Percentiles rank a stretch among this genome's conserved stretches.
Evolutionary conservation across 2,113 vertebrate species (phyloP).

Genomic region (Pedionomus torquatus): DNA sequence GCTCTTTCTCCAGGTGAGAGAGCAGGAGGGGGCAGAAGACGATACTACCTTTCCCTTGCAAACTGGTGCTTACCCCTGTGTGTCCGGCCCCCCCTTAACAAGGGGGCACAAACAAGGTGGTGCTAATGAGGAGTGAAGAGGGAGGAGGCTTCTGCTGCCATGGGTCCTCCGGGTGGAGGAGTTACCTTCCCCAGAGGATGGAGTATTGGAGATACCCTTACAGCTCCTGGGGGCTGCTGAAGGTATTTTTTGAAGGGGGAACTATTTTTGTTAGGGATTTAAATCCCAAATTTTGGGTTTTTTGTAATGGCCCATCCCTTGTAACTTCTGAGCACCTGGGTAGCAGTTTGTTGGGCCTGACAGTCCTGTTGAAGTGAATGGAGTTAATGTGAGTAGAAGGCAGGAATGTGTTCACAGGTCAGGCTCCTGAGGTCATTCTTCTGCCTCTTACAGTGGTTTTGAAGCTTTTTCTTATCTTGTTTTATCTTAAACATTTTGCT

Average conservation of each 20-base stretch:
- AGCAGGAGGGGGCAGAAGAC: neutral
- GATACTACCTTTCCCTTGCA: neutral
- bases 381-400: neutral
- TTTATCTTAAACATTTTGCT: slow-evolving; percentile 12
- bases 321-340: neutral
- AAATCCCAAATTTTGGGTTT: neutral
- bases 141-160: neutral
- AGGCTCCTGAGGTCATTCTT: neutral
- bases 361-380: neutral
- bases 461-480: neutral
- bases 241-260: neutral
- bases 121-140: neutral
- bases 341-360: neutral
- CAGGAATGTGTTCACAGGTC: neutral
- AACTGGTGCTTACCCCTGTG: neutral
- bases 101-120: neutral
- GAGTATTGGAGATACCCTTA: neutral
- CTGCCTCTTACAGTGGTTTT: neutral
- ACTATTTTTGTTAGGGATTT: neutral
- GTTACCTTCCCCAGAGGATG: neutral
- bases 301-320: neutral
- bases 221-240: neutral
- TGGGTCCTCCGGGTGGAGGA: neutral
- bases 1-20: neutral
- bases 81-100: fast-evolving